phyloP scores from a whole-genome alignment of 2,888 invertebrate species.

The Dolichopus griseipennis region DNA sequence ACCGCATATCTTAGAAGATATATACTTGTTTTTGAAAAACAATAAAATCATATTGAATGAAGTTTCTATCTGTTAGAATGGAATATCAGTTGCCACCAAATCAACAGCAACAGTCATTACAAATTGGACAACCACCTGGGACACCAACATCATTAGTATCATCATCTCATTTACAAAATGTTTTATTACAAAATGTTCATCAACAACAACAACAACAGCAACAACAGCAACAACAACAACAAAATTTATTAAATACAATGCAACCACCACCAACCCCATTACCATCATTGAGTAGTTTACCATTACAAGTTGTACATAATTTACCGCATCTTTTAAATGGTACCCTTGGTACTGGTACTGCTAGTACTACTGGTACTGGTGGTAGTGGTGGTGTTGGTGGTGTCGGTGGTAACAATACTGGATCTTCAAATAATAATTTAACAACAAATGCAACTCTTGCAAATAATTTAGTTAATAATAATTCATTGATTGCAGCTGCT shows the following conservation, averaged over 20 bases:
- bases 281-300: constrained; percentile 38
- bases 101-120: constrained; percentile 37
- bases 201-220: constrained; percentile 32
- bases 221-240: constrained; percentile 30
- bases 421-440: constrained; percentile 12
- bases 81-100: constrained; percentile 43
- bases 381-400: background rate
- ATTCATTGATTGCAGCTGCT: constrained; percentile 17
- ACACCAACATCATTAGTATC: constrained; percentile 18
- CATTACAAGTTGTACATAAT: constrained; percentile 41
- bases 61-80: constrained; percentile 38
- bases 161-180: constrained; percentile 18
- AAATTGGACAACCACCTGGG: constrained; percentile 27
- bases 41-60: constrained; percentile 20
- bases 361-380: constrained; percentile 12
- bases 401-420: constrained; percentile 12
- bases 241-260: constrained; percentile 36
- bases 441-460: constrained; percentile 19
- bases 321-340: constrained; percentile 37
- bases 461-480: constrained; percentile 22
- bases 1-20: background rate
- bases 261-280: constrained; percentile 30
- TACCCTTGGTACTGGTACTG: constrained; percentile 20
- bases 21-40: background rate
- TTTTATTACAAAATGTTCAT: constrained; percentile 21